Conservation (phyloP, 2,888 invertebrate species). For the Chrysolina haemoptera region DNA sequence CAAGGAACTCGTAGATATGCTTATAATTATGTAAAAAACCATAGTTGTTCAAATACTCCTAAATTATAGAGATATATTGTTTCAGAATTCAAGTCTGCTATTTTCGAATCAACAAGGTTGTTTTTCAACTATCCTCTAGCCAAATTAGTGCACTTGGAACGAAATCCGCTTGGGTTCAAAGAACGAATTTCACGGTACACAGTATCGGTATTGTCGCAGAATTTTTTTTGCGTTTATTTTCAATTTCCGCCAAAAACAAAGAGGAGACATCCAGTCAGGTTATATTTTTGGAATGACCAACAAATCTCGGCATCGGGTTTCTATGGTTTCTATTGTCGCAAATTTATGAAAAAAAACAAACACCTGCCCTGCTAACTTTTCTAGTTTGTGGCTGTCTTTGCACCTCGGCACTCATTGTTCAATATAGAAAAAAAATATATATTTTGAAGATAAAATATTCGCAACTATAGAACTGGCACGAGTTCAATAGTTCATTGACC, state of each 20-base stretch:
- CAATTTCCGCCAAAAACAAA: background rate
- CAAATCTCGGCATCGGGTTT: background rate
- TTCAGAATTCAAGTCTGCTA: no score
- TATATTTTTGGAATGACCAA: background rate
- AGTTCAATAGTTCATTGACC: no score
- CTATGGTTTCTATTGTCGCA: no score
- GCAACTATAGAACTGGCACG: no score
- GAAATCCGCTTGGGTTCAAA: background rate
- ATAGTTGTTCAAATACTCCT: no score
- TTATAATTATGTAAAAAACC: no score
- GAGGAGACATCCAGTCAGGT: background rate
- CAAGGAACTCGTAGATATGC: no score
- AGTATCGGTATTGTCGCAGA: background rate
- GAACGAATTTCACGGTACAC: background rate
- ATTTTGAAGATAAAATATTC: no score
- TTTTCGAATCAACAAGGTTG: no score
- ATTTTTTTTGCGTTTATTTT: background rate
- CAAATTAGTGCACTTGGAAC: no score
- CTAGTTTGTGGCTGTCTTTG: slow-evolving; percentile 67
- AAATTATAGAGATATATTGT: no score
- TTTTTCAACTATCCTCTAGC: no score
- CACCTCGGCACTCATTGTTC: slow-evolving; percentile 32
- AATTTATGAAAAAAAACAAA: background rate
- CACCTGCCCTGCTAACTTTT: slow-evolving; percentile 64
- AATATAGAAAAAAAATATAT: slow-evolving; percentile 7